phyloP scores from a whole-genome alignment of 1,140 invertebrate species.

The Metopolophium dirhodum region DNA sequence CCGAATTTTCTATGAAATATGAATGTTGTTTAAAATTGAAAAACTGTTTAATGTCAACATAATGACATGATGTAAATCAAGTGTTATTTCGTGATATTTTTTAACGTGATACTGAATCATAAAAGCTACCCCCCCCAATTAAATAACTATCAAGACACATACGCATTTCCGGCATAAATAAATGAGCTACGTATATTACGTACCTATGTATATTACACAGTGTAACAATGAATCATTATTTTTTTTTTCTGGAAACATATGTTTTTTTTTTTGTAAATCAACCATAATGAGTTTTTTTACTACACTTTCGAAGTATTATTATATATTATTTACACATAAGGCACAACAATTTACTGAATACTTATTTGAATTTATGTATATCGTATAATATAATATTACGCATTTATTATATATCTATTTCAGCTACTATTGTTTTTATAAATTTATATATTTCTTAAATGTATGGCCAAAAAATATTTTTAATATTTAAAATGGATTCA shows the following conservation, averaged over 20 bases:
- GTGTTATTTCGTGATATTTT: slow-evolving; percentile 37
- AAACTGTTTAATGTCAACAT: slow-evolving; percentile 43
- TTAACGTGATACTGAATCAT: slow-evolving; percentile 7
- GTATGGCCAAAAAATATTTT: not conserved
- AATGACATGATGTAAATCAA: slow-evolving; percentile 42
- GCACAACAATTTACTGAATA: not conserved
- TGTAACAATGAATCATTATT: slow-evolving; percentile 31
- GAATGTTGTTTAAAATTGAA: not conserved
- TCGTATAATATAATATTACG: not conserved
- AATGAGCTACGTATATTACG: not conserved
- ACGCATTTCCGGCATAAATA: slow-evolving; percentile 38
- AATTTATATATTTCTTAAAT: not conserved
- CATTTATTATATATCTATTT: not conserved
- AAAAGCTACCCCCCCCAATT: slow-evolving; percentile 45
- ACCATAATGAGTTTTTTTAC: not conserved
- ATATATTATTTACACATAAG: not conserved
- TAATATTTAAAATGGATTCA: not conserved
- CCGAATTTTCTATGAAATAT: not conserved
- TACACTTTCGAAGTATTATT: not conserved
- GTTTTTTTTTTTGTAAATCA: not conserved
- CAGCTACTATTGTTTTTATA: not conserved
- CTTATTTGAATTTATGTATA: not conserved
- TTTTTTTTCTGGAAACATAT: slow-evolving; percentile 8
- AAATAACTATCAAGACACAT: slow-evolving; percentile 51
- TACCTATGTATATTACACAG: not conserved